Evolutionary conservation across 2,797 vertebrate genomes (phyloP).

Genomic region (Sebastes wilsoni): DNA sequence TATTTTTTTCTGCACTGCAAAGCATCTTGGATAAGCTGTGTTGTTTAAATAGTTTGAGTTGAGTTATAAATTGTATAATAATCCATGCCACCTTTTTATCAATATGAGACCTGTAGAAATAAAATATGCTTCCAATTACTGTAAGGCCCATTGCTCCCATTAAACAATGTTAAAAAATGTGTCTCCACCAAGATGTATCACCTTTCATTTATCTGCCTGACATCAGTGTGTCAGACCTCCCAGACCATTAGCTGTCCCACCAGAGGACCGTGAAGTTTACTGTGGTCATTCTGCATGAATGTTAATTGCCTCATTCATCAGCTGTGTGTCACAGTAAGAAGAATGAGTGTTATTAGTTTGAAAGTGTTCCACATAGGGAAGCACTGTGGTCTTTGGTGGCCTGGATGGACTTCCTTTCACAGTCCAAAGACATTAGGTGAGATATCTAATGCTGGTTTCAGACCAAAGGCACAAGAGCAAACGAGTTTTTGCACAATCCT

Average conservation of each 20-base stretch:
- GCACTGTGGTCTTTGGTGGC: not conserved
- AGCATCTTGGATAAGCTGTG: not conserved
- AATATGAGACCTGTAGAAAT: not conserved
- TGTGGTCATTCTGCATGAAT: not conserved
- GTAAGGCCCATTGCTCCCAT: not conserved
- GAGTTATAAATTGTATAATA: not conserved
- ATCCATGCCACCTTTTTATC: not conserved
- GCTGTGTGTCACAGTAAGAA: not conserved
- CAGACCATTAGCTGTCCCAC: not conserved
- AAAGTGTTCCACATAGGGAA: not conserved
- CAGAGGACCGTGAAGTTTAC: slow-evolving; percentile 2
- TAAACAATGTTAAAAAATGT: not conserved
- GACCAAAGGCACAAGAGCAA: not conserved
- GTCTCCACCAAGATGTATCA: not conserved
- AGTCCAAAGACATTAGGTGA: not conserved
- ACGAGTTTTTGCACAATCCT: not conserved
- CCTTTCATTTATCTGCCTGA: not conserved
- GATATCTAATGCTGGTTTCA: not conserved
- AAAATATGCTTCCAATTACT: not conserved
- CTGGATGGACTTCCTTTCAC: not conserved
- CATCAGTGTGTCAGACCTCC: not conserved
- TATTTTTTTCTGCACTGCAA: not conserved
- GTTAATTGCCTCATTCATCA: slow-evolving; percentile 46
- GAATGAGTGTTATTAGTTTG: slow-evolving; percentile 1
- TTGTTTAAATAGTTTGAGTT: not conserved